phyloP scores from a whole-genome alignment of 2,113 vertebrate genomes.

The Narcine bancroftii region DNA sequence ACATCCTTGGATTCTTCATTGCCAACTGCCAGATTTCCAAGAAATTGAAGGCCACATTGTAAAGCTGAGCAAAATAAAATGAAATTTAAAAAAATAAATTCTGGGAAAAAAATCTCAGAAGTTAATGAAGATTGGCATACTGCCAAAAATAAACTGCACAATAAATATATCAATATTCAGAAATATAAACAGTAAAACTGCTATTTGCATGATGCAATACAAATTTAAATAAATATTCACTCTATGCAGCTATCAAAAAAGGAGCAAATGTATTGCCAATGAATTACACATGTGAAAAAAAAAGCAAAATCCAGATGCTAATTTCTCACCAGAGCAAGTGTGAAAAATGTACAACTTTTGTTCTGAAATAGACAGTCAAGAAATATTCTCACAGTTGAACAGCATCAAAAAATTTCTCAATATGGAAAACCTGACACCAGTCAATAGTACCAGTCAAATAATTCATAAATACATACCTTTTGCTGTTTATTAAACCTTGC shows the following conservation, averaged over 20 bases:
- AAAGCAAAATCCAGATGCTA: not conserved
- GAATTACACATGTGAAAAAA: too few species aligned
- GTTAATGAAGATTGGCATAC: not conserved
- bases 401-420: not conserved
- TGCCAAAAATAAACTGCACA: not conserved
- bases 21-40: constrained; percentile 83
- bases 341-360: not conserved
- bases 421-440: not conserved
- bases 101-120: not conserved
- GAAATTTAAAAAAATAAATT: not conserved
- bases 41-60: constrained; percentile 85
- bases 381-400: not conserved
- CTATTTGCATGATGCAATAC: not conserved
- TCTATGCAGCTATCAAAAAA: not conserved
- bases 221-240: not conserved
- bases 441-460: not conserved
- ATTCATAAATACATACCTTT: not conserved
- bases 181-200: not conserved
- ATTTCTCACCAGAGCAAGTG: not conserved
- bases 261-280: too few species aligned
- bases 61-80: constrained; percentile 59
- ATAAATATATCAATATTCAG: not conserved
- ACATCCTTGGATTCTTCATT: constrained; percentile 75
- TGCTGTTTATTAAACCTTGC: not conserved
- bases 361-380: not conserved